A percentile compares a stretch with the other conserved stretches of the same genome.
phyloP scores from a whole-genome alignment of 2,888 invertebrate genomes.

The Biston betularia region DNA sequence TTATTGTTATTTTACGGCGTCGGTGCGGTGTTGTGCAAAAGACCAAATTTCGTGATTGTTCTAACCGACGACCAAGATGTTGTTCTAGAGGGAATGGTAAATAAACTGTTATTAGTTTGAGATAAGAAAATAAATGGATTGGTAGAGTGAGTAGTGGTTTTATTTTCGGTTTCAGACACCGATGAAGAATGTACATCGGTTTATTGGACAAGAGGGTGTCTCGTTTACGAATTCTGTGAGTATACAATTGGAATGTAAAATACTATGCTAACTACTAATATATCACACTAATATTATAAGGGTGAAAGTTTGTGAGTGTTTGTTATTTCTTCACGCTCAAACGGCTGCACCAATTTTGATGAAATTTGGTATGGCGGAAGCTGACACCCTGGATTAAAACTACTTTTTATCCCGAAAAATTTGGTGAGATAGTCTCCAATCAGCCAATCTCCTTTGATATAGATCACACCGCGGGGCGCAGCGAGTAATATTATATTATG shows the following conservation, averaged over 20 bases:
- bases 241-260: slow-evolving; percentile 42
- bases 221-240: slow-evolving; percentile 92
- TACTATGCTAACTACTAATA: not conserved
- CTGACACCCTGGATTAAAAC: too few relatives aligned
- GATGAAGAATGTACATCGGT: slow-evolving; percentile 87
- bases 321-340: not conserved
- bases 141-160: slow-evolving; percentile 51
- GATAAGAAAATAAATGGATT: slow-evolving; percentile 65
- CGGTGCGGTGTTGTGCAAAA: slow-evolving; percentile 54
- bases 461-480: too few relatives aligned
- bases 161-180: slow-evolving; percentile 86
- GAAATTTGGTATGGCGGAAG: too few relatives aligned
- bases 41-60: slow-evolving; percentile 92
- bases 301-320: too few relatives aligned
- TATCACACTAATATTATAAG: too few relatives aligned
- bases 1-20: slow-evolving; percentile 65
- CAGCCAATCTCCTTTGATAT: too few relatives aligned
- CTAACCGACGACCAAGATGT: slow-evolving; percentile 95
- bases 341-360: too few relatives aligned
- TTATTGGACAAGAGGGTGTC: slow-evolving; percentile 88
- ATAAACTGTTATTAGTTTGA: slow-evolving; percentile 53
- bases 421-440: too few relatives aligned
- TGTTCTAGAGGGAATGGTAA: slow-evolving; percentile 91
- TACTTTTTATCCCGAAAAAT: not conserved
- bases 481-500: too few relatives aligned